phyloP scores from a whole-genome alignment of 2,113 vertebrate genomes.

The Aepyceros melampus region DNA sequence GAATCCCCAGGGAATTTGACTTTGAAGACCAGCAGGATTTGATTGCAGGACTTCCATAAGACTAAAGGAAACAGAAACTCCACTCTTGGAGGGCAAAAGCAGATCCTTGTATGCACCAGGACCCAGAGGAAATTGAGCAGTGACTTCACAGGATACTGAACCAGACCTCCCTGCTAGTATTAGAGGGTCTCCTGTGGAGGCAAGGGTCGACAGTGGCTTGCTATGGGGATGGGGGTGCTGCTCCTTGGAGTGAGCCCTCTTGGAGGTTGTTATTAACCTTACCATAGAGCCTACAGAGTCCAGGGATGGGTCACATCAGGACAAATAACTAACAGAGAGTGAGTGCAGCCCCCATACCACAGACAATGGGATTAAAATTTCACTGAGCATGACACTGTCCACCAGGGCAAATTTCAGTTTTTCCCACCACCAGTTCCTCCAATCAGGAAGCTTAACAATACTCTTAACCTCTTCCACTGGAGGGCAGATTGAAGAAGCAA shows the following conservation, averaged over 20 bases:
- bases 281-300: not conserved
- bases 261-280: not conserved
- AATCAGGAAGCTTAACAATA: not conserved
- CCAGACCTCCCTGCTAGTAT: not conserved
- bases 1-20: not conserved
- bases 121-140: not conserved
- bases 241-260: not conserved
- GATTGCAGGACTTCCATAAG: not conserved
- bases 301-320: not conserved
- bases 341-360: not conserved
- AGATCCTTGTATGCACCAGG: not conserved
- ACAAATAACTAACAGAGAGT: not conserved
- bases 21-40: not conserved
- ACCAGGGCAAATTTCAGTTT: not conserved
- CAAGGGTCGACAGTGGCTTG: not conserved
- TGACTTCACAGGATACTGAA: not conserved
- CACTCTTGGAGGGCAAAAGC: not conserved
- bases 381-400: not conserved
- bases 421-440: not conserved
- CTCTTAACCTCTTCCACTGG: not conserved
- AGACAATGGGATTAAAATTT: not conserved
- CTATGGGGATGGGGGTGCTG: not conserved
- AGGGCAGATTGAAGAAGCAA: not conserved
- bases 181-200: not conserved
- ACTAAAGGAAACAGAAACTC: not conserved